Base-by-base conservation (phyloP, 1,140 invertebrate genomes). In the Temnothorax curvispinosus region DNA sequence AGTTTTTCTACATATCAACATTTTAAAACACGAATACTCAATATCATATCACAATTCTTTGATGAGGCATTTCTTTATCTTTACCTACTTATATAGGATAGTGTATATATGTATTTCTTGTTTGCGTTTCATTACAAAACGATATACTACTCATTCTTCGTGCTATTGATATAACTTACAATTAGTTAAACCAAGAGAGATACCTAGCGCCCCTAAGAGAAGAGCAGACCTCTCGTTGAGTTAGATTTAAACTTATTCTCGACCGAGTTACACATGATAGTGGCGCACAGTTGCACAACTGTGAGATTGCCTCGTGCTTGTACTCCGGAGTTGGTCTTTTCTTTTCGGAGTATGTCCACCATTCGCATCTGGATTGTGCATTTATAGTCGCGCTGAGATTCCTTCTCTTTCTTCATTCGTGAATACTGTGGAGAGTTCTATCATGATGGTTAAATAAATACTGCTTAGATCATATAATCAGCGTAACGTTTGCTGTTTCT, bases 231-330 rank as follows among this genome's bases (percentile, higher is more conserved):
- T 18, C 58, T 74, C 80, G 67, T 82, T 58, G 69, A 56, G 54
- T 54, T 74, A 58, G 54, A 84, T 84, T 84, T 84, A 74, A 84
- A 74, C 41, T 74, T 54, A 13, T 71, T 84, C 41, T 44, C 52
- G 67, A 21, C 54, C 54, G 69, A 84, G 41, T 84, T 82, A 74
- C 54, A 74, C 54, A 35, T 47, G 80, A 82, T 21, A 58, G 65
- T 47, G 38, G 13, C 11, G 44, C 52, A 81, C 18, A 38, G 35
- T 52, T 38, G 50, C 50, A 27, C 27, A 71, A 67, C 65, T 82
- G 27, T 41, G 52, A 69, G 47, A 50, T 82, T 54, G 38, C 67
- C 67, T 72, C 41, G n/a, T 74, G 52, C 54, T 41, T 38, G 54
- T 4, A 47, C 38, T 47, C 52, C 8, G 2, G 15, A 58, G 32